Base-by-base conservation (phyloP, 2,113 vertebrate species). In the Tupaia chinensis region DNA sequence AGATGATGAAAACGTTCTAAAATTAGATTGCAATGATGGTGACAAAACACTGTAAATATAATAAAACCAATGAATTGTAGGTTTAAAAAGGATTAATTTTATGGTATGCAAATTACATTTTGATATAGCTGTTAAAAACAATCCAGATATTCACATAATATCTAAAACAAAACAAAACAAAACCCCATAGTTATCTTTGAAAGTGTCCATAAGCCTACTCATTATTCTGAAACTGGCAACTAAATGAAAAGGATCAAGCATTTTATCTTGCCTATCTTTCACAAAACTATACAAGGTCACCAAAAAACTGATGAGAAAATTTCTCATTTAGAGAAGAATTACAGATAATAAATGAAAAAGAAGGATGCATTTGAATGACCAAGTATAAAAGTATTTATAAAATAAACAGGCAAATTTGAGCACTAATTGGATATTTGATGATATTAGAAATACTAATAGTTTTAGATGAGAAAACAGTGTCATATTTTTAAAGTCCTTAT, bases 251-350 rank as follows among this genome's bases (percentile, higher is more conserved):
- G n/a, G 92, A 91, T 79, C 65, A 69, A 70, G 32, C 32, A 89
- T 91, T 85, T 86, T 86, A 17, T 13, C 23, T 13, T 69, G 16
- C 11, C 29, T 78, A 92, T 92, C 69, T 89, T 29, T 78, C 84
- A 78, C 14, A 82, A 90, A 94, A 65, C 70, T 95, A 32, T 89
- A 69, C 23, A 80, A 92, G 61, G 60, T 82, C 89, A 77, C 19
- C 19, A 81, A 87, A 80, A 22, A 87, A 87, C 11, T 76, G 54
- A 80, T 89, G n/a, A 87, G n/a, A 95, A 88, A 88, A 76, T 3
- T 63, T 93, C n/a, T 93, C 53, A 89, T 73, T 95, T 95, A 77
- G 53, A 87, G 89, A 93, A 95, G 17, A 61, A 87, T 87, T 84
- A 20, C 44, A 76, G 32, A 12, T 54, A 93, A 15, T 76, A 79